Evolutionary conservation across 2,113 vertebrate species (phyloP), one percentile per base, ranked within the genome.

Genomic region (Paracanthobrama guichenoti): DNA sequence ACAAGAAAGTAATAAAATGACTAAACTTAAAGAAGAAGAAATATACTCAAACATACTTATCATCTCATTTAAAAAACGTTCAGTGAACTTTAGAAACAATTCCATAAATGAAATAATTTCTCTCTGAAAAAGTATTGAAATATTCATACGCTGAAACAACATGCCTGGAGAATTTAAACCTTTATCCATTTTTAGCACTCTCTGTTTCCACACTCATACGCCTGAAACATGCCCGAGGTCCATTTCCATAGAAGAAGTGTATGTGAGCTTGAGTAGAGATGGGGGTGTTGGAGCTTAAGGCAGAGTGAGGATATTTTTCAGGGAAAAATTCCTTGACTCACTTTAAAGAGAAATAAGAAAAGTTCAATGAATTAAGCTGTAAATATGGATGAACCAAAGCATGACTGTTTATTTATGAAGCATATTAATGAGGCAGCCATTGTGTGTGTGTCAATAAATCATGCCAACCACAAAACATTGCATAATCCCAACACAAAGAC

Each of bases 161-260:
- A 76, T 35, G 66, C 53, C 73, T 79, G 14, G 35, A 85, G 76
- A 67, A 50, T 60, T 84, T 72, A 59, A 81, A 73, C 71, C 69
- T n/a, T 77, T 74, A n/a, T 62, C 84, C 73, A 80, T 79, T 83
- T 87, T 87, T 79, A 87, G 60, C 73, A 39, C 73, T 59, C 44
- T 50, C 60, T 42, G 20, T 69, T 69, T 71, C 75, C 69, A 48
- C 76, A 50, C 77, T 76, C 77, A 71, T 78, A 80, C 60, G 42
- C 80, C 78, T 69, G 78, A 57, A 79, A 72, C 71, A 71, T n/a
- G 84, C 84, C 87, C 31, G 28, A 76, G 78, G 84, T 74, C 55
- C 42, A 48, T 53, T 86, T 71, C 59, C 26, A 6, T 42, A 55
- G n/a, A 46, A 20, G 44, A 42, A 44, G 71, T 67, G 24, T 66